Conservation (phyloP, 2,797 vertebrate species). For the Chelon labrosus region DNA sequence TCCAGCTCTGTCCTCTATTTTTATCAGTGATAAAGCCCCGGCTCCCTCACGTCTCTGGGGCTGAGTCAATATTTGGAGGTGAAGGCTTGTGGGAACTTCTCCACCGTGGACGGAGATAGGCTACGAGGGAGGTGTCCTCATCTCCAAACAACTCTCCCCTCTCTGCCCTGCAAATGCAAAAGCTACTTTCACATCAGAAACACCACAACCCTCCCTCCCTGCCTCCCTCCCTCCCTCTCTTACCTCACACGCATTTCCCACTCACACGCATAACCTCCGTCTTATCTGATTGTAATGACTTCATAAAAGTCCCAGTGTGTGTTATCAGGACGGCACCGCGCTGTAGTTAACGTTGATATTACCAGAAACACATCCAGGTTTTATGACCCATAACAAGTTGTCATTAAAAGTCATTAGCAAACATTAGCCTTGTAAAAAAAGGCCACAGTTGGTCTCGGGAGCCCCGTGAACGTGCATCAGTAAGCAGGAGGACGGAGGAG, state of each 20-base stretch:
- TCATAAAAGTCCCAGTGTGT: conserved; percentile 67
- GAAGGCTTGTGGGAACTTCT: conserved; percentile 49
- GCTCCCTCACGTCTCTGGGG: conserved; percentile 10
- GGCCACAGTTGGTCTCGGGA: conserved; percentile 69
- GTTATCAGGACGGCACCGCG: conserved; percentile 57
- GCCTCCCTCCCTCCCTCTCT: not conserved
- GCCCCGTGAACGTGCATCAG: conserved; percentile 58
- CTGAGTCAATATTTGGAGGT: conserved; percentile 62
- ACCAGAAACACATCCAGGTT: conserved; percentile 65
- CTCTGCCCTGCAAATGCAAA: conserved; percentile 36
- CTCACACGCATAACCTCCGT: conserved; percentile 40
- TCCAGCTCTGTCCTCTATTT: conserved; percentile 35
- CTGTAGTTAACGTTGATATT: conserved; percentile 66
- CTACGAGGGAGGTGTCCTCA: conserved; percentile 5
- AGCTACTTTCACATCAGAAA: conserved; percentile 24
- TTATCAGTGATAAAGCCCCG: conserved; percentile 37
- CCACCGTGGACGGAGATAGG: conserved; percentile 34
- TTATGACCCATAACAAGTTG: conserved; percentile 77
- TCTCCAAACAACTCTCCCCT: conserved; percentile 39
- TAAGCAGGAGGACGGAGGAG: conserved; percentile 30
- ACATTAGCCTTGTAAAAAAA: conserved; percentile 66
- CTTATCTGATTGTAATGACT: conserved; percentile 65
- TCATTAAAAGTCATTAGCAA: conserved; percentile 77
- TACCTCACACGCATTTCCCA: conserved; percentile 29
- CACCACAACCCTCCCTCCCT: not conserved